These are phyloP conservation scores for Sesamia nonagrioides DNA, from an alignment of 1,140 invertebrate species.

Conservation along the genomic window DNA sequence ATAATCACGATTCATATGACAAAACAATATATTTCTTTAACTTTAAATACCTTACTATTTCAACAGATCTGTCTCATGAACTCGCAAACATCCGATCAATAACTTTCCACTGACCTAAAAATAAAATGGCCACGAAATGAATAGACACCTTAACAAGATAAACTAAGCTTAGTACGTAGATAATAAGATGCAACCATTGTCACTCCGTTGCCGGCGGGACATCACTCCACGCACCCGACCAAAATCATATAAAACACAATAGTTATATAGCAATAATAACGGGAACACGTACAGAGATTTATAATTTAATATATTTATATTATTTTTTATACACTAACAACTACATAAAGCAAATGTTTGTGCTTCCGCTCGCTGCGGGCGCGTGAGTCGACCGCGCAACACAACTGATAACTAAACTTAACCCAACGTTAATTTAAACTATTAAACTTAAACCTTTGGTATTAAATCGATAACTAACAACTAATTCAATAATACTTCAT, in stretches of 20 bases:
- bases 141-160: constrained; percentile 33
- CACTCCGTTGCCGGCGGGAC: neutral
- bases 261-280: constrained; percentile 56
- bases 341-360: constrained; percentile 79
- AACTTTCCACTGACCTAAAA: neutral
- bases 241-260: constrained; percentile 47
- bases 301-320: constrained; percentile 64
- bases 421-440: constrained; percentile 28
- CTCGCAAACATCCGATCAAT: neutral
- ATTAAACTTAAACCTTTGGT: constrained; percentile 58
- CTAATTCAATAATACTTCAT: constrained; percentile 60
- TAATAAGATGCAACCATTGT: constrained; percentile 19
- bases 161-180: constrained; percentile 34
- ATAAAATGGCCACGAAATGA: constrained; percentile 46
- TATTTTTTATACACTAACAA: constrained; percentile 68
- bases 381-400: constrained; percentile 30
- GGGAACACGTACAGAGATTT: constrained; percentile 71
- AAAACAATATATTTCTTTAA: neutral
- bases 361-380: constrained; percentile 56
- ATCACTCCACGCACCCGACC: constrained; percentile 26
- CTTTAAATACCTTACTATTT: neutral
- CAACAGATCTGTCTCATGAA: neutral
- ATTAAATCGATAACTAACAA: constrained; percentile 47
- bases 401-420: neutral
- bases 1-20: neutral